Percentiles rank a stretch among this genome's conserved stretches.
Conservation (phyloP, 2,113 vertebrate genomes). For the Sinosuthora webbiana region DNA sequence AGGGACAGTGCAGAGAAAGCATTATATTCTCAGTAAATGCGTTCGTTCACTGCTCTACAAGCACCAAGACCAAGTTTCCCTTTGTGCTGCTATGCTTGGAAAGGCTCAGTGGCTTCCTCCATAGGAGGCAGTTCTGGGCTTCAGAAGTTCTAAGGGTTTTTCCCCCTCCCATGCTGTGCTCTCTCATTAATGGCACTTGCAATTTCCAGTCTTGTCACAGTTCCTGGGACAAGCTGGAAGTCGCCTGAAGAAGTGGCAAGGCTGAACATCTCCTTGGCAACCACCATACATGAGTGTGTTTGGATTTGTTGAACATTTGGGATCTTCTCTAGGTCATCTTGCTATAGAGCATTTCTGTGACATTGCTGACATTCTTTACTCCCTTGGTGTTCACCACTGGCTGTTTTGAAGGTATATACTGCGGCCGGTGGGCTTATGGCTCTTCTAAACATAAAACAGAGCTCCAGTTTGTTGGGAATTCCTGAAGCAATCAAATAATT, state of each 20-base stretch:
- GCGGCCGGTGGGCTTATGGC: neutral
- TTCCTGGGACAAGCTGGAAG: neutral
- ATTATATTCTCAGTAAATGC: neutral
- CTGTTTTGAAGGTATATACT: neutral
- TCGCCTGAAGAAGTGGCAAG: neutral
- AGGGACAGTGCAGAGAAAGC: neutral
- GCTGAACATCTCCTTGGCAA: neutral
- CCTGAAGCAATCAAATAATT: neutral
- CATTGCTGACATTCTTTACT: neutral
- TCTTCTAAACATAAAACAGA: neutral
- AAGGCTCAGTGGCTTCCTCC: neutral
- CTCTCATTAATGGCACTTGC: neutral
- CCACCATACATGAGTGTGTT: neutral
- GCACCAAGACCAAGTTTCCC: neutral
- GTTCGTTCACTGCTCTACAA: fast-evolving
- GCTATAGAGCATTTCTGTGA: neutral
- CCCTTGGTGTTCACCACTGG: neutral
- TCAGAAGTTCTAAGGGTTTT: neutral
- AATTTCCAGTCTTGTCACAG: neutral
- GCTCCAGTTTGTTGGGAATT: neutral
- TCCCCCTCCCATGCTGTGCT: fast-evolving
- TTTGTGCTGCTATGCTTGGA: neutral
- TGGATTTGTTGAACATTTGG: neutral
- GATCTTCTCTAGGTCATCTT: neutral
- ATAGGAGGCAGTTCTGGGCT: neutral